Evolutionary conservation across 2,888 invertebrate species (phyloP), one percentile per base, ranked within the genome.

Genomic region (Phytoseiulus persimilis): DNA sequence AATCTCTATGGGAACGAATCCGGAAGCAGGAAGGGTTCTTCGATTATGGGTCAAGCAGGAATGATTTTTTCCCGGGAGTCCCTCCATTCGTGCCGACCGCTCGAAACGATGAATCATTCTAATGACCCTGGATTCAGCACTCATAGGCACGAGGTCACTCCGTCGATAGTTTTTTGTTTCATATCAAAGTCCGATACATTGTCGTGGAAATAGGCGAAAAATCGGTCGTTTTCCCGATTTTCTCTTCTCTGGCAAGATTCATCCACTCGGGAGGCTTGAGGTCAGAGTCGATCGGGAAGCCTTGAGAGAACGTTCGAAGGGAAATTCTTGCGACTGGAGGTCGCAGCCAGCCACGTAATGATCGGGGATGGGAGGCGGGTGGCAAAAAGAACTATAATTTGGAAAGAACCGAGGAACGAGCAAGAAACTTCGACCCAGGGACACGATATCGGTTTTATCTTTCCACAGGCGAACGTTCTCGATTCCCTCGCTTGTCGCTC

Each of bases 371-470:
- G 65, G 18, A 28, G 65, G 65, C 65, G 65, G 65, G 65, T 65
- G 65, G 65, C 65, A 65, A 28, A 65, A 65, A 65, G 65, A 65
- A 65, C 65, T 65, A 65, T 65, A 65, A 65, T 65, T 65, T 65
- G 65, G 65, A 65, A 28, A 65, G 65, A 65, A 65, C 65, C 65
- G 65, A 65, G 65, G 65, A 65, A 65, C 65, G 65, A 65, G 65
- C 28, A 65, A 65, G 65, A 65, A 65, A 65, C 23, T 65, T 65
- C 65, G 65, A 23, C 65, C 23, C 5, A 23, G 65, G 65, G 65
- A 65, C 65, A 65, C 65, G 65, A 65, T 65, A 65, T 65, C 65
- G 65, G 65, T 65, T 65, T 65, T 65, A 65, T 65, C 65, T 65
- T 65, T 28, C 65, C 65, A 65, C 65, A 28, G 18, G 28, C 39